phyloP scores from a whole-genome alignment of 2,888 invertebrate species.

The Lasioglossum vierecki region DNA sequence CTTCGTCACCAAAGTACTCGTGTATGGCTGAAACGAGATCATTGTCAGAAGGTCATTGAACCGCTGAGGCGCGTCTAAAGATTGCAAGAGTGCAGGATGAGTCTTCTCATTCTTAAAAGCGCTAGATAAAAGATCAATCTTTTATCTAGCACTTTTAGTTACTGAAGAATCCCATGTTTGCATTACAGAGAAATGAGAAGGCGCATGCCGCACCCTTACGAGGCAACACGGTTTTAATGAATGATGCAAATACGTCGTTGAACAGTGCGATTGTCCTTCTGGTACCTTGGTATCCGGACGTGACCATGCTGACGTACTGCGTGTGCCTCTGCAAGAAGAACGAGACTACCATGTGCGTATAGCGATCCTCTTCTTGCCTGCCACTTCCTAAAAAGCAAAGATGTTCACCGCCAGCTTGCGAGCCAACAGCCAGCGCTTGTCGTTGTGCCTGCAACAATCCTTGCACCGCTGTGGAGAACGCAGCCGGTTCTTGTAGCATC shows the following conservation, averaged over 20 bases:
- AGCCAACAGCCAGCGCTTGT: constrained; percentile 93
- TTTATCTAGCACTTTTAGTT: too few species aligned
- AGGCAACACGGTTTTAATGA: too few species aligned
- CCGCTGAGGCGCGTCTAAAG: not conserved
- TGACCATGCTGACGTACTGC: constrained; percentile 95
- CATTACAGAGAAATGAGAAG: too few species aligned
- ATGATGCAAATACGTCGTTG: not conserved
- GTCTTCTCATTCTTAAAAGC: too few species aligned
- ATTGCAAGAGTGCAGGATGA: too few species aligned
- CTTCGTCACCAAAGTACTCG: constrained; percentile 92
- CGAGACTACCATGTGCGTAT: constrained; percentile 99
- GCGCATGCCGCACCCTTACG: too few species aligned
- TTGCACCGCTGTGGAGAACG: constrained; percentile 97
- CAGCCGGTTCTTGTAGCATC: constrained; percentile 98
- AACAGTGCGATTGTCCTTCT: not conserved
- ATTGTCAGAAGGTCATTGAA: not conserved
- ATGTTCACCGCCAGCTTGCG: constrained; percentile 94
- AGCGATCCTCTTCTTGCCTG: constrained; percentile 96
- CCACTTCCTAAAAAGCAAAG: constrained; percentile 97
- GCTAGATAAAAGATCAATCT: too few species aligned
- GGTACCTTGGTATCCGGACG: constrained; percentile 92
- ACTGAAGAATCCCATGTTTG: too few species aligned
- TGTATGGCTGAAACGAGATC: constrained; percentile 87
- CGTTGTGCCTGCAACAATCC: constrained; percentile 95
- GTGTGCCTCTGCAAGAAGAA: constrained; percentile 97